Percentiles rank a stretch among this genome's conserved stretches.
These are phyloP conservation scores for Protaetia brevitarsis DNA, from an alignment of 1,140 invertebrate species.

Conservation along the genomic window DNA sequence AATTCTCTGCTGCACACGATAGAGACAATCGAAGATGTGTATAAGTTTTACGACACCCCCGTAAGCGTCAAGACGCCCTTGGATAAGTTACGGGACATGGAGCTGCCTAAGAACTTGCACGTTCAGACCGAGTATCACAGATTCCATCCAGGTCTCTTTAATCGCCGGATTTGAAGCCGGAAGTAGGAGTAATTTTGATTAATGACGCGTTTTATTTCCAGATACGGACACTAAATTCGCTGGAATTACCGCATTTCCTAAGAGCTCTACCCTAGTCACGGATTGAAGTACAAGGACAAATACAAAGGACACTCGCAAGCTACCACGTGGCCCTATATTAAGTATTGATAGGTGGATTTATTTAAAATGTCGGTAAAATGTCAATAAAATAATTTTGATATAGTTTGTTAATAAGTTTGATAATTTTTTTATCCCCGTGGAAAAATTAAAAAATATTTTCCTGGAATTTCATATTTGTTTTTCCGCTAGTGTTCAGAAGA, in stretches of 20 bases:
- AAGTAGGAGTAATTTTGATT: slow-evolving; percentile 19
- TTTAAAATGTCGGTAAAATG: background rate
- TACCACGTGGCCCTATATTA: slow-evolving; percentile 53
- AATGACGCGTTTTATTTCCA: slow-evolving; percentile 49
- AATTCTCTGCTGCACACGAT: slow-evolving; percentile 77
- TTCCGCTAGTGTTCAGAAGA: too few relatives aligned
- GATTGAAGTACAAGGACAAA: slow-evolving; percentile 78
- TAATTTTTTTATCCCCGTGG: too few relatives aligned
- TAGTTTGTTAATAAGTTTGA: too few relatives aligned
- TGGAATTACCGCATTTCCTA: slow-evolving; percentile 78
- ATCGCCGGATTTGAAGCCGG: slow-evolving; percentile 12
- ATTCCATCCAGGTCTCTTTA: slow-evolving; percentile 69
- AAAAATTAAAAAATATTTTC: too few relatives aligned
- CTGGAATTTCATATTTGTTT: too few relatives aligned
- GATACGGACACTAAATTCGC: slow-evolving; percentile 78
- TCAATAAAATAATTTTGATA: too few relatives aligned
- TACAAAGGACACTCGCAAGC: slow-evolving; percentile 70
- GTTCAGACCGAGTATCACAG: slow-evolving; percentile 75
- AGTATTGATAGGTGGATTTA: background rate
- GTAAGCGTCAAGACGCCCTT: slow-evolving; percentile 66
- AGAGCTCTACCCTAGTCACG: slow-evolving; percentile 80
- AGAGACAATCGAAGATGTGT: slow-evolving; percentile 71
- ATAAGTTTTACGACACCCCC: slow-evolving; percentile 70
- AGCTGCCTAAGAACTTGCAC: slow-evolving; percentile 82
- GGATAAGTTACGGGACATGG: slow-evolving; percentile 61